Evolutionary conservation across 2,888 invertebrate species (phyloP).

Genomic region (Andricus curvator): DNA sequence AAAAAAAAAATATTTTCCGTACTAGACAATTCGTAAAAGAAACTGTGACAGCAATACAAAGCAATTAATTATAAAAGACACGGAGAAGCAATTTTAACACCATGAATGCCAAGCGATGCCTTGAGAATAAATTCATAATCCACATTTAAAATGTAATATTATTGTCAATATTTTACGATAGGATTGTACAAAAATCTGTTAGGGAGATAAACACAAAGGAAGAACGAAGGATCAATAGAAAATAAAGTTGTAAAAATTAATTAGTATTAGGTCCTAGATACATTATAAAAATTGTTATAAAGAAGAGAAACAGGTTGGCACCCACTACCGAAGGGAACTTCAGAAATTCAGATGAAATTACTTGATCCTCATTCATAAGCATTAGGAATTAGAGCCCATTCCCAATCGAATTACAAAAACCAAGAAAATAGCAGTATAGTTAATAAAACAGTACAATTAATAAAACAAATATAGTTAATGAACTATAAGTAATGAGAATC

Average conservation of each 20-base stretch:
- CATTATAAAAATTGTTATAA: not conserved
- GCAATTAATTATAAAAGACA: slow-evolving; percentile 12
- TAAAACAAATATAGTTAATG: no score
- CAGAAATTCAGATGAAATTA: not conserved
- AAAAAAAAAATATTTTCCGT: no score
- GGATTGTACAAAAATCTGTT: not conserved
- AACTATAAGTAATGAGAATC: not conserved
- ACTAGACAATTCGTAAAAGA: no score
- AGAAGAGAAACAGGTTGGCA: not conserved
- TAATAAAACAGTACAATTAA: no score
- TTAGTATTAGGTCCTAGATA: not conserved
- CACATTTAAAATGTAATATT: not conserved
- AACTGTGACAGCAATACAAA: not conserved
- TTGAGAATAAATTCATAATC: slow-evolving; percentile 1
- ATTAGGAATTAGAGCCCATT: no score
- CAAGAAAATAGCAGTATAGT: no score
- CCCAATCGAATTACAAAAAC: no score
- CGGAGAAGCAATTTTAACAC: slow-evolving; percentile 28
- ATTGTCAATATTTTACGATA: not conserved
- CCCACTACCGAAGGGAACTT: not conserved
- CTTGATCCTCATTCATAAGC: no score
- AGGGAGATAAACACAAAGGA: no score
- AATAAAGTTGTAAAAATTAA: no score
- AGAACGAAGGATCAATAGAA: no score
- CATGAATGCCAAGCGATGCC: slow-evolving; percentile 18